A percentile compares a stretch with the other conserved stretches of the same genome.
Conservation (phyloP, 2,797 vertebrate species). For the Channallabes apus region DNA sequence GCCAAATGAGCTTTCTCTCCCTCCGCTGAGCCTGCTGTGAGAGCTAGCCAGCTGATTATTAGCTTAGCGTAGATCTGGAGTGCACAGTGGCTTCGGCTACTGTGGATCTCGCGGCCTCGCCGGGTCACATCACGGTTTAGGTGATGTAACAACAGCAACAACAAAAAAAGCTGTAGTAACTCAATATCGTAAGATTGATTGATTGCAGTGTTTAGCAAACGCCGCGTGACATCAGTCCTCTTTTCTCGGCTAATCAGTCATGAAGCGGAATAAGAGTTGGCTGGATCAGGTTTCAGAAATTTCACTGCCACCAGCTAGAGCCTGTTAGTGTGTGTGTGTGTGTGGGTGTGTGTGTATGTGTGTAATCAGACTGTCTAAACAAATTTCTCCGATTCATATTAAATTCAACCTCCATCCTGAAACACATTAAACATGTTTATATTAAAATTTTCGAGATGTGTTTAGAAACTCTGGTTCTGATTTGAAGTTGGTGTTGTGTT, state of each 20-base stretch:
- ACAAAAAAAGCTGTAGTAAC: neutral
- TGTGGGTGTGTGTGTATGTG: neutral
- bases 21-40: constrained; percentile 21
- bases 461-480: neutral
- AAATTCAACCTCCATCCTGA: neutral
- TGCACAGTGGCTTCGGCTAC: constrained; percentile 6
- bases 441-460: neutral
- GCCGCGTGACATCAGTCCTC: neutral
- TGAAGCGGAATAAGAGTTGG: neutral
- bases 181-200: neutral
- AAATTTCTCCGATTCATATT: neutral
- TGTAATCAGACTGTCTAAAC: neutral
- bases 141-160: neutral
- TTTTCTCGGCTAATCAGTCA: neutral
- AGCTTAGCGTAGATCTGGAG: constrained; percentile 1
- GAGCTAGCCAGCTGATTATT: constrained; percentile 24
- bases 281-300: neutral
- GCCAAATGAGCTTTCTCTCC: constrained; percentile 27
- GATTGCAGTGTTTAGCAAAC: constrained; percentile 5
- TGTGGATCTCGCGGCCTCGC: neutral
- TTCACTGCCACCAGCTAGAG: neutral
- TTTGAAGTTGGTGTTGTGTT: neutral
- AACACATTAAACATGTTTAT: neutral
- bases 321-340: neutral
- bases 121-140: neutral